Percentiles rank a stretch among this genome's conserved stretches.
Conservation (phyloP, 2,113 vertebrate genomes). For the Chaenogobius annularis region DNA sequence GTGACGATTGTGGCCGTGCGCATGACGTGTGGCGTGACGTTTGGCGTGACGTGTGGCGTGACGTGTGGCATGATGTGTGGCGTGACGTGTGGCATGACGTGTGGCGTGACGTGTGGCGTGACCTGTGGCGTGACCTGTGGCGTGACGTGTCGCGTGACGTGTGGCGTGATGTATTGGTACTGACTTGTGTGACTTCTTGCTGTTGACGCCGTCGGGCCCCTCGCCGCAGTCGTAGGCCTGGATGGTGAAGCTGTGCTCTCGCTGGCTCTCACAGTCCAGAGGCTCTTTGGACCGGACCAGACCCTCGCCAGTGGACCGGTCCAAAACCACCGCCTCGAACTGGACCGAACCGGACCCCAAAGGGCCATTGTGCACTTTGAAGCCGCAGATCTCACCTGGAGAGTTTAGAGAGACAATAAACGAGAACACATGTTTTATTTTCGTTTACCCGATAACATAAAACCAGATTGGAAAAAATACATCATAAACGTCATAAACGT, state of each 20-base stretch:
- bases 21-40: no score
- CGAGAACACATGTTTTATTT: no score
- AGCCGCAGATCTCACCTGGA: slow-evolving; percentile 95
- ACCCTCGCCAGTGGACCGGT: slow-evolving; percentile 94
- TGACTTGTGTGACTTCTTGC: slow-evolving; percentile 99
- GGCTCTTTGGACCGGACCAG: slow-evolving; percentile 95
- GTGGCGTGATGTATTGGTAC: slow-evolving; percentile 14
- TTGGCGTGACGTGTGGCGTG: no score
- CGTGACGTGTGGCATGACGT: no score
- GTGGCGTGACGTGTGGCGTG: no score
- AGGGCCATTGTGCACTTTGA: slow-evolving; percentile 87
- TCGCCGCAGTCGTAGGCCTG: slow-evolving; percentile 98
- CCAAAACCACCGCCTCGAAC: slow-evolving; percentile 96
- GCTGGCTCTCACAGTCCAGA: slow-evolving; percentile 94
- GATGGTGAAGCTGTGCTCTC: slow-evolving; percentile 97
- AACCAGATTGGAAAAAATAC: not conserved
- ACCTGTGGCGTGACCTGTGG: no score
- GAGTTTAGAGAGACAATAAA: not conserved
- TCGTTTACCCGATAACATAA: not conserved
- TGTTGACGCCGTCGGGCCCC: slow-evolving; percentile 91
- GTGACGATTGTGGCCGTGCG: no score
- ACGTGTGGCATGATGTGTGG: no score
- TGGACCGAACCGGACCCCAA: slow-evolving; percentile 85
- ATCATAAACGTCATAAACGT: no score
- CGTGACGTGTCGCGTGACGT: no score